Conservation (phyloP, 1,140 invertebrate genomes). For the Thaumetopoea pityocampa region DNA sequence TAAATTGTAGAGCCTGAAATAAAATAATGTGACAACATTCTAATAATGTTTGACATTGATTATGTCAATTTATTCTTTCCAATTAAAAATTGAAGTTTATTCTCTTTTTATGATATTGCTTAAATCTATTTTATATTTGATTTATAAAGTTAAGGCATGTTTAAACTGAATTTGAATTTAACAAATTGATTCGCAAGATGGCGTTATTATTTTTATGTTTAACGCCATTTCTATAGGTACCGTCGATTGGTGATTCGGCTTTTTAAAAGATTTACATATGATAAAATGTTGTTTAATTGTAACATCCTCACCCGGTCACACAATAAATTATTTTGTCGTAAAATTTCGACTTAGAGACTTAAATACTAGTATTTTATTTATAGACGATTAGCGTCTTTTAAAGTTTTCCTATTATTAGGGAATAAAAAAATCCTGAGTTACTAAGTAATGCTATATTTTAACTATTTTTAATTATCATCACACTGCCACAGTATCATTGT, state of each 20-base stretch:
- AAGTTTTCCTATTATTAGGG: conserved; percentile 21
- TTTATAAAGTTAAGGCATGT: too few species aligned
- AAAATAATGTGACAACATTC: too few species aligned
- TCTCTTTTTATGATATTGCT: too few species aligned
- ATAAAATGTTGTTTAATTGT: conserved; percentile 4
- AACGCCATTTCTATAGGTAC: neutral
- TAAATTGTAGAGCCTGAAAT: too few species aligned
- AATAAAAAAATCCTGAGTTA: conserved; percentile 36
- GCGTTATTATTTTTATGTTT: too few species aligned
- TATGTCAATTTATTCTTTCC: too few species aligned
- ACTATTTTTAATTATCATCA: conserved; percentile 30
- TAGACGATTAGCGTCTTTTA: conserved; percentile 1
- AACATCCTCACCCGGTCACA: conserved; percentile 25
- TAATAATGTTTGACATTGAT: too few species aligned
- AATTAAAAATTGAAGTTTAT: too few species aligned
- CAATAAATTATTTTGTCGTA: conserved; percentile 24
- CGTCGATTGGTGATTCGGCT: neutral
- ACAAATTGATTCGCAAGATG: too few species aligned
- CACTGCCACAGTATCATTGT: conserved; percentile 45
- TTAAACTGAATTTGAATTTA: too few species aligned
- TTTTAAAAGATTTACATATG: neutral
- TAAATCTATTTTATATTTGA: too few species aligned
- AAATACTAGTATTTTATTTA: conserved; percentile 24
- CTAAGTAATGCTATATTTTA: conserved; percentile 33
- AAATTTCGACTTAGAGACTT: conserved; percentile 13